phyloP scores from a whole-genome alignment of 2,888 invertebrate species.

The Minunthozetes semirufus region DNA sequence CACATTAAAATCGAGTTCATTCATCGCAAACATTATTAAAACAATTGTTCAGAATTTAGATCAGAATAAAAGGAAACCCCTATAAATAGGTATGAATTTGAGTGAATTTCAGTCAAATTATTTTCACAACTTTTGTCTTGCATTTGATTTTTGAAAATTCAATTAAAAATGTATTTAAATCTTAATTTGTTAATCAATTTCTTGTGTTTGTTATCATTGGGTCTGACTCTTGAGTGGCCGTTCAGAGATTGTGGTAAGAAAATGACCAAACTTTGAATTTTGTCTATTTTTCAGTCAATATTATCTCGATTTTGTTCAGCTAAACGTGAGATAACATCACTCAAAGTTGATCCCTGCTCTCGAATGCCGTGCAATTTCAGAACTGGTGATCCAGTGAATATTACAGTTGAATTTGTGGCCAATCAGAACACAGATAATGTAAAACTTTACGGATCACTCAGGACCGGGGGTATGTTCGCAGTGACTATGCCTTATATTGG shows the following conservation, averaged over 20 bases:
- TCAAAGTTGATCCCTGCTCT: neutral
- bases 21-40: too few species aligned
- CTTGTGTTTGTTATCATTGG: neutral
- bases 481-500: neutral
- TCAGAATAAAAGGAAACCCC: too few species aligned
- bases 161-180: neutral
- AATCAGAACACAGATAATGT: neutral
- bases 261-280: neutral
- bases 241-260: neutral
- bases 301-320: too few species aligned
- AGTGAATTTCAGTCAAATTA: neutral
- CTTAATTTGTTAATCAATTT: neutral
- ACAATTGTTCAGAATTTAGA: too few species aligned
- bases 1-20: too few species aligned
- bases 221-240: neutral
- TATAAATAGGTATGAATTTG: too few species aligned
- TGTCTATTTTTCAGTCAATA: neutral
- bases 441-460: neutral
- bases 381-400: neutral
- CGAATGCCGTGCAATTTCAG: neutral
- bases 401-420: neutral
- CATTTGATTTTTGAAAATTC: neutral
- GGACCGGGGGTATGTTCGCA: neutral
- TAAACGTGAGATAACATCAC: neutral
- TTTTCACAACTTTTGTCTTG: neutral